Conservation (phyloP, 2,797 vertebrate species). For the Cynopterus sphinx region DNA sequence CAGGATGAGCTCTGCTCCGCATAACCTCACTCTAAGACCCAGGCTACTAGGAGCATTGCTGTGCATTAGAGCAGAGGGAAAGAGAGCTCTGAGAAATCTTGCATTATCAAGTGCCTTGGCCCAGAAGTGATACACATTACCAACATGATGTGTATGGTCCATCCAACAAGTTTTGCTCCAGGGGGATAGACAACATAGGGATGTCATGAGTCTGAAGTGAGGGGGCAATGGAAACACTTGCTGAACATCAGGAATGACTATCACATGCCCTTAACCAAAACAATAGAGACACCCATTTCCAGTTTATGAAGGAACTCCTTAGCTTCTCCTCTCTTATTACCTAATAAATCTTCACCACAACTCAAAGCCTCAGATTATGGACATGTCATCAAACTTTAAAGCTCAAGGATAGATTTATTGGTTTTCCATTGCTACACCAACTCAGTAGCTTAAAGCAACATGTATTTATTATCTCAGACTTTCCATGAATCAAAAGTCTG, state of each 20-base stretch:
- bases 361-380: not conserved
- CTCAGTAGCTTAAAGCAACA: not conserved
- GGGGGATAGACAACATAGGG: not conserved
- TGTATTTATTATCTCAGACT: not conserved
- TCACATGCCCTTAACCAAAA: not conserved
- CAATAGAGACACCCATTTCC: not conserved
- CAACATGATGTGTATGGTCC: not conserved
- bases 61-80: not conserved
- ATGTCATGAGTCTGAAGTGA: not conserved
- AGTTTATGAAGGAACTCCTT: not conserved
- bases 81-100: not conserved
- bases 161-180: not conserved
- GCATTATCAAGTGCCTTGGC: not conserved
- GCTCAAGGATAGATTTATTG: not conserved
- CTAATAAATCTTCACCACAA: not conserved
- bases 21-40: not conserved
- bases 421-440: not conserved
- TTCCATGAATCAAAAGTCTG: not conserved
- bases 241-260: not conserved
- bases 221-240: not conserved
- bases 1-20: not conserved
- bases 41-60: not conserved
- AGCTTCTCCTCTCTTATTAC: not conserved
- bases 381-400: not conserved
- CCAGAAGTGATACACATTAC: not conserved